Base-by-base conservation (phyloP, 2,797 vertebrate genomes). In the Fistularia tabacaria region DNA sequence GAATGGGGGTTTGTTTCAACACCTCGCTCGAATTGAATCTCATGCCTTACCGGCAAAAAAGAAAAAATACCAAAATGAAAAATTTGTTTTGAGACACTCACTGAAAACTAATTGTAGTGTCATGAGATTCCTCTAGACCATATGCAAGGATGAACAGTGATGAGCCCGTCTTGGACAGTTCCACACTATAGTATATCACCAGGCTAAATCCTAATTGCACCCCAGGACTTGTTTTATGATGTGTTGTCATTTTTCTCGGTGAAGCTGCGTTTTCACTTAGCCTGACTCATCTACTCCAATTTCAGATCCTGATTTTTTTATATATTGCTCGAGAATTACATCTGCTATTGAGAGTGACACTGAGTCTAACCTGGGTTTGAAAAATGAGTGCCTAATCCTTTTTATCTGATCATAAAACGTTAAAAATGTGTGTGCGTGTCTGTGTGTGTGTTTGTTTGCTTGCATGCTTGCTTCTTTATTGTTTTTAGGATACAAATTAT, bases 271-370 rank as follows among this genome's bases (percentile, higher is more conserved):
- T 78, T 71, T 58, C 47, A 36, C 50, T 66, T 60, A 36, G n/a
- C 51, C 50, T 14, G 46, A 52, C 54, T 68, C 40, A 8, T 73
- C 39, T 49, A 43, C 42, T 60, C 68, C 54, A 25, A 62, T 69
- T 69, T 58, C 57, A 53, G 65, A 38, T 59, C 15, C 46, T 54
- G 52, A 70, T 73, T 68, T 69, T 57, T 68, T 69, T 57, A 60
- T 56, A 49, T 67, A 64, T 62, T 61, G 46, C 66, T 40, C 57
- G 47, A 63, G 14, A 55, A 81, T 79, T 36, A 65, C 67, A 60
- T 58, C 51, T 43, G 40, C 44, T 54, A 71, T 66, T 8, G 64
- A 62, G 64, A 69, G 46, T 42, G 56, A 71, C 2, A 5, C 25
- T 5, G 25, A 25, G 25, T 25, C 25, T 25, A 3, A 25, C 5